Conservation (phyloP, 2,797 vertebrate genomes). For the Numenius phaeopus region DNA sequence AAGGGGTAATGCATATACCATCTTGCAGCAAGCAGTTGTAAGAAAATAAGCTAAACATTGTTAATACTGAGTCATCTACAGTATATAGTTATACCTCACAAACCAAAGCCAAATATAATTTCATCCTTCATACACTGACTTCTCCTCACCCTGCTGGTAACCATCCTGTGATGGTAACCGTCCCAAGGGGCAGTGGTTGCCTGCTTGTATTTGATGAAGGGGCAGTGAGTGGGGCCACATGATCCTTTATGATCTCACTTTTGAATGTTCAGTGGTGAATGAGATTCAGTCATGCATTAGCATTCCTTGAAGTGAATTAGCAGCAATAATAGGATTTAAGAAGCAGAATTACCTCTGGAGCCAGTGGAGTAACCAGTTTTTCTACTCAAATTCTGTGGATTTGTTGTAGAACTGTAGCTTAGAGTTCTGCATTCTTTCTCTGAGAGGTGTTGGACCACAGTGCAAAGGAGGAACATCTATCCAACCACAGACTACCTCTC, state of each 20-base stretch:
- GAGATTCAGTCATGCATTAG: not conserved
- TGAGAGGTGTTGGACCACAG: not conserved
- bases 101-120: not conserved
- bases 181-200: not conserved
- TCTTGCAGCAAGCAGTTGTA: not conserved
- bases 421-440: not conserved
- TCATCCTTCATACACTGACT: not conserved
- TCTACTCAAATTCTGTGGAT: not conserved
- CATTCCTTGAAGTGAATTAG: not conserved
- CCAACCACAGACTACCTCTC: not conserved
- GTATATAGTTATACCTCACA: not conserved
- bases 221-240: not conserved
- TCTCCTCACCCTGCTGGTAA: not conserved
- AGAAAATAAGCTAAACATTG: not conserved
- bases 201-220: not conserved
- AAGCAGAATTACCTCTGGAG: not conserved
- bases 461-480: not conserved
- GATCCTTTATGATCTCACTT: not conserved
- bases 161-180: not conserved
- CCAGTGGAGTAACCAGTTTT: not conserved
- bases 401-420: not conserved
- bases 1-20: not conserved
- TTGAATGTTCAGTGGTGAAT: not conserved
- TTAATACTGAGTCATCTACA: not conserved
- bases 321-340: conserved; percentile 3